A percentile compares a stretch with the other conserved stretches of the same genome.
Conservation (phyloP, 2,113 vertebrate genomes). For the Bos indicus region DNA sequence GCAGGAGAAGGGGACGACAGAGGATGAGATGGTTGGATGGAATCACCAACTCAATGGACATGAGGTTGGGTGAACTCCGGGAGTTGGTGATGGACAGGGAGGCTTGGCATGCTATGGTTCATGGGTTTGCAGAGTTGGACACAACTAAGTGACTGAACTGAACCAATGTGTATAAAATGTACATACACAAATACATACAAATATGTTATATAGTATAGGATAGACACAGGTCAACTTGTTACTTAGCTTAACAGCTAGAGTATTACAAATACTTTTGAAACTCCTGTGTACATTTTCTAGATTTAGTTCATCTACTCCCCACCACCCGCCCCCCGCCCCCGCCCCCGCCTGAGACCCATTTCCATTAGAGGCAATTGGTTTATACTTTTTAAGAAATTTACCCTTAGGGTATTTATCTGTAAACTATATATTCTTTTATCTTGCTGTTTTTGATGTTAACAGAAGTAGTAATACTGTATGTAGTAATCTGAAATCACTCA, state of each 20-base stretch:
- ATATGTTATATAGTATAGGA: neutral
- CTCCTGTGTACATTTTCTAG: neutral
- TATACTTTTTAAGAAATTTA: neutral
- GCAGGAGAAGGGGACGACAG: neutral
- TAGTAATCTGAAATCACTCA: neutral
- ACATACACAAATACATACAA: neutral
- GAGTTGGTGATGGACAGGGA: neutral
- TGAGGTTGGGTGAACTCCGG: neutral
- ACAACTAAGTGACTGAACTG: neutral
- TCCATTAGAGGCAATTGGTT: neutral
- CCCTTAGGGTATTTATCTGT: neutral
- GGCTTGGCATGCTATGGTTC: rapidly evolving
- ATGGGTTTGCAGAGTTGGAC: neutral
- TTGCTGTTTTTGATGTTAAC: neutral
- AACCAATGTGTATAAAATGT: neutral
- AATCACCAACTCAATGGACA: neutral
- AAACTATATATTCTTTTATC: neutral
- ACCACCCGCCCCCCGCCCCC: too few species aligned
- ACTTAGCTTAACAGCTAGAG: neutral
- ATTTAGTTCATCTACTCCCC: neutral
- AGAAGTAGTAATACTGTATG: neutral
- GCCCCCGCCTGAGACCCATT: too few species aligned
- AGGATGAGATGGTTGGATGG: neutral
- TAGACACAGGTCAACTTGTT: neutral
- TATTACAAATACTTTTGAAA: neutral